Evolutionary conservation across 1,140 invertebrate species (phyloP).

Genomic region (Drosophila serrata): DNA sequence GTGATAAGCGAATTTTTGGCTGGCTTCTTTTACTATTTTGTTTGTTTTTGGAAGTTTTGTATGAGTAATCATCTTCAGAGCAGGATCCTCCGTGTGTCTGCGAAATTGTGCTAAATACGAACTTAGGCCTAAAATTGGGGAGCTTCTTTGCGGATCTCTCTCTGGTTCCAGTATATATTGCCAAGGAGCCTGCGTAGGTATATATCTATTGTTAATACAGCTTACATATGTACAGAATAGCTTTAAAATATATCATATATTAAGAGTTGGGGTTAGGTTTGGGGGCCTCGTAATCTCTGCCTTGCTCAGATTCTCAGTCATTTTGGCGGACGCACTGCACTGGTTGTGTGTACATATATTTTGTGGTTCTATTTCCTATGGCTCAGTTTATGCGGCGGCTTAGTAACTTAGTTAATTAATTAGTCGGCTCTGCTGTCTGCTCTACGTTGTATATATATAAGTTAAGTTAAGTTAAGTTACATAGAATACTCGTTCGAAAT

Average conservation of each 20-base stretch:
- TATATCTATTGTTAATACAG: neutral
- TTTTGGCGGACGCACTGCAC: slow-evolving; percentile 8
- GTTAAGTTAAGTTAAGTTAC: slow-evolving; percentile 19
- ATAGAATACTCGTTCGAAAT: slow-evolving; percentile 40
- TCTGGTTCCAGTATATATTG: slow-evolving; percentile 12
- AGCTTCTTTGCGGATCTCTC: slow-evolving; percentile 21
- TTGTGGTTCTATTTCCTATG: neutral
- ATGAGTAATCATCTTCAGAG: slow-evolving; percentile 22
- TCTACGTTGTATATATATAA: slow-evolving; percentile 13
- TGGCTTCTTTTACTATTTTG: slow-evolving; percentile 5
- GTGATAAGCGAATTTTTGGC: slow-evolving; percentile 22
- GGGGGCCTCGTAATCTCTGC: neutral
- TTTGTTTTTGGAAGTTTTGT: neutral
- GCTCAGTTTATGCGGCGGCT: slow-evolving; percentile 1
- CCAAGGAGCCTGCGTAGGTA: slow-evolving; percentile 2
- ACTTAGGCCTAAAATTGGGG: slow-evolving; percentile 40
- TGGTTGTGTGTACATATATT: neutral
- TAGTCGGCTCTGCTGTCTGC: slow-evolving; percentile 1
- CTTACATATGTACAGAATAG: slow-evolving; percentile 26
- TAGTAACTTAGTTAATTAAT: slow-evolving; percentile 13
- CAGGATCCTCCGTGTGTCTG: neutral
- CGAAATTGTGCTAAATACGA: slow-evolving; percentile 69
- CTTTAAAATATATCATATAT: neutral
- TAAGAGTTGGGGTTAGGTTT: neutral
- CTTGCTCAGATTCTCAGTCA: slow-evolving; percentile 4